Evolutionary conservation across 2,113 vertebrate species (phyloP), one percentile per base, ranked within the genome.

Genomic region (Phrynosoma platyrhinos): DNA sequence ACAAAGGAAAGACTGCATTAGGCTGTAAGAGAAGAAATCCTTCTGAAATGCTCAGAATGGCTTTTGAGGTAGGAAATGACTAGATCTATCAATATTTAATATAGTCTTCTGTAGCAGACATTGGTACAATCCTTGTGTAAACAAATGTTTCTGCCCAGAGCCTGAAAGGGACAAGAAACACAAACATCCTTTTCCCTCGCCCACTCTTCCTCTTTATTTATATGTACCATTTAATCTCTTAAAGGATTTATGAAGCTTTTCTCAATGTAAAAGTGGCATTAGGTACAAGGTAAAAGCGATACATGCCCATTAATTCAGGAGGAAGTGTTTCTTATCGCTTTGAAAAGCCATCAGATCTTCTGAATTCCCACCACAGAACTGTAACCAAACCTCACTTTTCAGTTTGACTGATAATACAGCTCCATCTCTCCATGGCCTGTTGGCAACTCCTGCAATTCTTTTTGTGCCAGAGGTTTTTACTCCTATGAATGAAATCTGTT

Each of bases 391-490:
- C 91, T 93, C 91, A 94, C 95, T 96, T 94, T 93, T 95, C 94
- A 91, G 85, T 91, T 89, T 96, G 95, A 95, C 95, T 96, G 96
- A 95, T 96, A 92, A 93, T 91, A 87, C 94, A 93, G 93, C 95
- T 96, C 94, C 95, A 95, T 94, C 94, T 94, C 91, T 92, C 93
- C 94, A 95, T 94, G 90, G 95, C 90, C 92, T 82, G 32, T 92
- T 91, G 95, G 95, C 93, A 95, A 71, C 89, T 96, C 92, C 92
- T 95, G 93, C 91, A 93, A 94, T 94, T 95, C 94, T 92, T 93
- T 91, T 93, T 93, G 47, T 95, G 91, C 90, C 89, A 95, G 94
- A 95, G 93, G 93, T 88, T 95, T 96, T 96, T 92, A 96, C 92
- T 96, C 93, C 91, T 81, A 40, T 81, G 40, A 47, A 94, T 83